phyloP scores from a whole-genome alignment of 2,888 invertebrate species.

The Dicranocentrus wangi region DNA sequence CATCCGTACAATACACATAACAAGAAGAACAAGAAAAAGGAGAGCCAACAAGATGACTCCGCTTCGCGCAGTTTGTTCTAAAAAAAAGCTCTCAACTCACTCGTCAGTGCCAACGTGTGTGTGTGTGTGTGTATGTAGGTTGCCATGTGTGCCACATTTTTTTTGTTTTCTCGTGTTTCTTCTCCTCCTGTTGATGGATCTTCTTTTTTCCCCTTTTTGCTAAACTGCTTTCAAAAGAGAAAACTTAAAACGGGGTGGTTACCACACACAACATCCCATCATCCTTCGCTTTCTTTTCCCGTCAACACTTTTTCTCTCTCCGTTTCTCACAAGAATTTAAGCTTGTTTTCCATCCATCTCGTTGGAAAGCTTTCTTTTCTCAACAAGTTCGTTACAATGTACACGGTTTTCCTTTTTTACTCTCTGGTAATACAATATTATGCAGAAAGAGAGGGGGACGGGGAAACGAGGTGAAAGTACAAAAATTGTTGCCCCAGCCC shows the following conservation, averaged over 20 bases:
- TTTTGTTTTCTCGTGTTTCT: not conserved
- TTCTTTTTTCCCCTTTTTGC: slow-evolving; percentile 9
- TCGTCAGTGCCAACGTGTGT: too few species aligned
- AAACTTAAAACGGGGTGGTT: not conserved
- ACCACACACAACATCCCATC: not conserved
- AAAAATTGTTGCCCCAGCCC: too few species aligned
- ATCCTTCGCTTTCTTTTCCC: not conserved
- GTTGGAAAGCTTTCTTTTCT: not conserved
- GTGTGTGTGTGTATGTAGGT: too few species aligned
- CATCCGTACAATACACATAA: too few species aligned
- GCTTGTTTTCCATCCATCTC: slow-evolving; percentile 48
- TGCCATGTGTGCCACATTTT: not conserved
- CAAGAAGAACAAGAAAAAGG: too few species aligned
- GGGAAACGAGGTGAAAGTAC: too few species aligned
- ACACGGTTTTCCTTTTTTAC: slow-evolving; percentile 15
- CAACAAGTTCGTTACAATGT: slow-evolving; percentile 6
- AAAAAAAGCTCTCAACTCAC: too few species aligned
- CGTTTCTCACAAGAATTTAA: slow-evolving; percentile 46
- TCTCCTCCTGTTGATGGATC: slow-evolving; percentile 28
- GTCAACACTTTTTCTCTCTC: not conserved
- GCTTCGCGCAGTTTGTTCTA: too few species aligned
- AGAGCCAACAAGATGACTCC: too few species aligned
- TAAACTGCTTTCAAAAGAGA: slow-evolving; percentile 24
- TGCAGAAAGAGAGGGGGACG: not conserved
- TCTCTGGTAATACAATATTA: not conserved